phyloP scores from a whole-genome alignment of 2,888 invertebrate genomes.

The Fragum sueziense region DNA sequence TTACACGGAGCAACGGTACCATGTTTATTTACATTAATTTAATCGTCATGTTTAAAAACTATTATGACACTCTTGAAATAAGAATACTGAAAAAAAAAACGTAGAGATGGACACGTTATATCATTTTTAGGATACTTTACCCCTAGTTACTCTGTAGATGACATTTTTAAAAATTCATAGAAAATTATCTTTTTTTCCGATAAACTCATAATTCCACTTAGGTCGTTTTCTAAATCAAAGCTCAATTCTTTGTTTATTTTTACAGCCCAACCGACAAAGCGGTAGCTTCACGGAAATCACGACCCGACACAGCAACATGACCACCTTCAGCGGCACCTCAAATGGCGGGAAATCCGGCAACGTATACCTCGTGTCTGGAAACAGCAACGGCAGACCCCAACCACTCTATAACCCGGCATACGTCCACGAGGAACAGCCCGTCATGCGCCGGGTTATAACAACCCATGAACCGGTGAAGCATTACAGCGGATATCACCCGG shows the following conservation, averaged over 20 bases:
- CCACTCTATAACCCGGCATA: not conserved
- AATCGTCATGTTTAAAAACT: no score
- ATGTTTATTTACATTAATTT: no score
- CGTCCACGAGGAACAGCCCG: not conserved
- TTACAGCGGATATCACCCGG: conserved; percentile 18
- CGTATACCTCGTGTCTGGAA: not conserved
- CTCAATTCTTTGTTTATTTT: not conserved
- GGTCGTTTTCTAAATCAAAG: no score
- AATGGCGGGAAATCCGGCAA: not conserved
- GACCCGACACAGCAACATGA: not conserved
- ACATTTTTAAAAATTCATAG: no score
- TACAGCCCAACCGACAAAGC: not conserved
- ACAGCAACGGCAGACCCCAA: not conserved
- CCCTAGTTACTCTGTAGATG: no score
- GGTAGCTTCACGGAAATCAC: not conserved
- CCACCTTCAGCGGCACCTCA: not conserved
- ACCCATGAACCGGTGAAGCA: conserved; percentile 11
- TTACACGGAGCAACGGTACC: no score
- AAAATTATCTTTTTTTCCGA: no score
- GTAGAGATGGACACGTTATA: no score
- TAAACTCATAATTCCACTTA: no score
- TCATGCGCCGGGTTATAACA: not conserved
- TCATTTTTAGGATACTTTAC: no score
- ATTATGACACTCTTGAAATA: no score
- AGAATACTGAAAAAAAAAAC: no score